Base-by-base conservation (phyloP, 2,113 vertebrate genomes). In the Syrmaticus mikado region DNA sequence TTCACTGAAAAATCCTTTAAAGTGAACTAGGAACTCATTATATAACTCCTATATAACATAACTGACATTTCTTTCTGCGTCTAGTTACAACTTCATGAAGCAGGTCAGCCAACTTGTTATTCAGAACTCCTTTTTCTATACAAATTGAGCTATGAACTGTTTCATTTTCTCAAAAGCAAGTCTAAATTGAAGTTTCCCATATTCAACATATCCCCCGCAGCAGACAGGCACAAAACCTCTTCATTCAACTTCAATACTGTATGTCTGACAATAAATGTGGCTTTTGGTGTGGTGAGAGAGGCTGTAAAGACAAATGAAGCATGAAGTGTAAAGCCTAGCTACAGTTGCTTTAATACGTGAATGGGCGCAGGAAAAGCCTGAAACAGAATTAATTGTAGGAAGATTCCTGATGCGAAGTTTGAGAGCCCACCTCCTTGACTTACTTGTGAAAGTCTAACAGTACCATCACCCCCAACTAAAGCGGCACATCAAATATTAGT, bases 401-500 rank as follows among this genome's bases (percentile, higher is more conserved):
- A 94, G 94, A 96, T 94, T 96, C 97, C 97, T 96, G 94, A 93
- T 62, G 66, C 97, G 97, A 97, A 98, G 93, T 92, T 91, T 91
- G 65, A 70, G 78, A 90, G 78, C 91, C 84, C 90, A 89, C 30
- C 81, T 93, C 87, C 89, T 62, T 87, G 78, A 78, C 77, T 94
- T 92, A 61, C 89, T 94, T 74, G 48, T 95, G 13, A 3, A 58
- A 95, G 89, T 4, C 24, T 17, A 1, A 95, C 24, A 92, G 90
- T 34, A 92, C 28, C 46, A 61, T 50, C 89, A 67, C 82, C 67
- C 58, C 74, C 77, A 71, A 71, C 41, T 43, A 77, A 81, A 85
- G 27, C 40, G 68, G 58, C 40, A 10, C 48, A 71, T 74, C 57
- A 61, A 52, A 46, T 28, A 65, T 0, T 19, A 6, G 1, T 55